Evolutionary conservation across 2,113 vertebrate genomes (phyloP).

Genomic region (Nerophis lumbriciformis): DNA sequence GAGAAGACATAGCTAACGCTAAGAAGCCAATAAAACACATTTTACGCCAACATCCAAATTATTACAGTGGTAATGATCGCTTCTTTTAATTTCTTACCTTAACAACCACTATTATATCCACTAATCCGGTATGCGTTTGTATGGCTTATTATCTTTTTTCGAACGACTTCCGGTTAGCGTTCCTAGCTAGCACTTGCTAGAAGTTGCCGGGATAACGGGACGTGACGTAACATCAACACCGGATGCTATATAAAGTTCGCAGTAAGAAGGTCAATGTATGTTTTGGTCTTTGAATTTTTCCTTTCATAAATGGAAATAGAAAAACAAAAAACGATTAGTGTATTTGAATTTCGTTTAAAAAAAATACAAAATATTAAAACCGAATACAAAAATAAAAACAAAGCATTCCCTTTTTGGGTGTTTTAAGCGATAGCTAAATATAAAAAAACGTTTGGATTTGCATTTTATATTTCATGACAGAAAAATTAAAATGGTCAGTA

Average conservation of each 20-base stretch:
- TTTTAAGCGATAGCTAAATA: too few relatives aligned
- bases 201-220: constrained; percentile 37
- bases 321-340: too few relatives aligned
- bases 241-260: constrained; percentile 16
- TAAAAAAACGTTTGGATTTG: too few relatives aligned
- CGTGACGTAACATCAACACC: constrained; percentile 27
- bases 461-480: too few relatives aligned
- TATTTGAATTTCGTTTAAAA: too few relatives aligned
- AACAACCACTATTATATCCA: constrained; percentile 3
- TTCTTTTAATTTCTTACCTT: constrained; percentile 33
- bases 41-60: neutral
- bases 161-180: constrained; percentile 30
- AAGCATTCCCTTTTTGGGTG: too few relatives aligned
- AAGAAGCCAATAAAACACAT: neutral
- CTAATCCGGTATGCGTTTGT: constrained; percentile 31
- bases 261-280: too few relatives aligned
- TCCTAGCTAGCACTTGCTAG: constrained; percentile 27
- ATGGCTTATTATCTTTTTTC: constrained; percentile 32
- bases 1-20: constrained; percentile 32
- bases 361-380: too few relatives aligned
- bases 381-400: too few relatives aligned
- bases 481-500: too few relatives aligned
- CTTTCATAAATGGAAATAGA: too few relatives aligned
- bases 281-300: too few relatives aligned
- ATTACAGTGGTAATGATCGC: neutral